These are phyloP conservation scores for Falco rusticolus DNA, from an alignment of 2,797 vertebrate species.

Conservation along the genomic window DNA sequence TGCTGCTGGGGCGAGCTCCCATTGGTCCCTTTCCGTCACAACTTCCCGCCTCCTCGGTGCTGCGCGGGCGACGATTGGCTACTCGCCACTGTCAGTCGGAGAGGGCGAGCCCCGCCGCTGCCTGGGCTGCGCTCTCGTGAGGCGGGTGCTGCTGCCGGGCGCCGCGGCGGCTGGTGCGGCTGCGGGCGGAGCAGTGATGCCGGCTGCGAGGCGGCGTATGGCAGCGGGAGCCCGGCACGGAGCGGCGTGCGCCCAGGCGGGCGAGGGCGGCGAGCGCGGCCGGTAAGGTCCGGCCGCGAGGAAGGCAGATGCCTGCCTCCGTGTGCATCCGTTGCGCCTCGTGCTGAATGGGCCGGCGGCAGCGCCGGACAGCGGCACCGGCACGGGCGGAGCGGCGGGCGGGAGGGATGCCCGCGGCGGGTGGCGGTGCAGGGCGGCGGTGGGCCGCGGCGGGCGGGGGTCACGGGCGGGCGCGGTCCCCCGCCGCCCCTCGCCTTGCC, in stretches of 20 bases:
- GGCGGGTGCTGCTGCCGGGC: conserved; percentile 51
- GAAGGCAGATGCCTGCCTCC: neutral
- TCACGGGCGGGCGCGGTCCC: neutral
- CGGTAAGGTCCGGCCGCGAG: conserved; percentile 62
- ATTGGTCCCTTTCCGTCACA: conserved; percentile 37
- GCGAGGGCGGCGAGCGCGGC: conserved; percentile 26
- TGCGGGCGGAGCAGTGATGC: conserved; percentile 72
- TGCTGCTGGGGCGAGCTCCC: neutral
- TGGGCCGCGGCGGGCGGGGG: neutral
- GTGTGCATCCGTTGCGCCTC: neutral
- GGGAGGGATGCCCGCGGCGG: neutral
- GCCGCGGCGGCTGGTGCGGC: conserved; percentile 56
- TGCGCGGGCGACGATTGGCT: conserved; percentile 64
- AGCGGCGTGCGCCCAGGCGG: conserved; percentile 27
- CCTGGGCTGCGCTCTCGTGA: conserved; percentile 46
- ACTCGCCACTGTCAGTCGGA: conserved; percentile 61
- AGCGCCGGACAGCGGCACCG: neutral
- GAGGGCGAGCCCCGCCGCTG: conserved; percentile 58
- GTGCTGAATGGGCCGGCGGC: neutral
- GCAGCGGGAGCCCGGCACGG: conserved; percentile 54
- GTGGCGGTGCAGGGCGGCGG: neutral
- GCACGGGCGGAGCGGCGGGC: neutral
- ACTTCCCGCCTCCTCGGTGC: neutral
- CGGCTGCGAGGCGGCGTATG: conserved; percentile 45
- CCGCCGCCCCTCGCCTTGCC: neutral